These are phyloP conservation scores for Grammomys surdaster DNA, from an alignment of 2,113 vertebrate species.

Conservation along the genomic window DNA sequence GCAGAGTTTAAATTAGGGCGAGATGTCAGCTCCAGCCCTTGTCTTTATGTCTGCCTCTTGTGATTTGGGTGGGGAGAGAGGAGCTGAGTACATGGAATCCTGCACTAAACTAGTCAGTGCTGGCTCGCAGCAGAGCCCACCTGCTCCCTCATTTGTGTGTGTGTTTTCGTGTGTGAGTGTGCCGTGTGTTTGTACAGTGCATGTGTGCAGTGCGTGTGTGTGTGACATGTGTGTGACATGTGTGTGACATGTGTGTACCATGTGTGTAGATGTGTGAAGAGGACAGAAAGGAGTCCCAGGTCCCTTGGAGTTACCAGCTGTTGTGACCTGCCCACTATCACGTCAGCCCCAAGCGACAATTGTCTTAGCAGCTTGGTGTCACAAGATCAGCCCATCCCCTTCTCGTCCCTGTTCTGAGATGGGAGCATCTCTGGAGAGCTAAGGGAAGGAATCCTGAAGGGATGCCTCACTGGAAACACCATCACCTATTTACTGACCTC, in stretches of 20 bases:
- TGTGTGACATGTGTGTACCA: no score
- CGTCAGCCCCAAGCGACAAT: background rate
- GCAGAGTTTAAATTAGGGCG: slow-evolving; percentile 69
- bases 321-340: background rate
- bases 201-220: no score
- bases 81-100: background rate
- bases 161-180: background rate
- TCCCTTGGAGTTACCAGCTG: background rate
- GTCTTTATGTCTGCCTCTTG: slow-evolving; percentile 45
- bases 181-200: background rate
- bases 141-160: background rate
- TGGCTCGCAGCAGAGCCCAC: background rate
- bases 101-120: slow-evolving; percentile 11
- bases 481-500: background rate
- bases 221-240: no score
- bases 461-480: background rate
- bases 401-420: background rate
- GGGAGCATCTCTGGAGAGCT: background rate
- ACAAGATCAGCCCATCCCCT: background rate
- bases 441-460: background rate
- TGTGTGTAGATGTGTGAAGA: background rate
- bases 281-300: background rate
- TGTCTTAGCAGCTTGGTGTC: background rate
- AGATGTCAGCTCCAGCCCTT: slow-evolving; percentile 64
- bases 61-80: background rate